Conservation (phyloP, 2,888 invertebrate species). For the Carabus problematicus region DNA sequence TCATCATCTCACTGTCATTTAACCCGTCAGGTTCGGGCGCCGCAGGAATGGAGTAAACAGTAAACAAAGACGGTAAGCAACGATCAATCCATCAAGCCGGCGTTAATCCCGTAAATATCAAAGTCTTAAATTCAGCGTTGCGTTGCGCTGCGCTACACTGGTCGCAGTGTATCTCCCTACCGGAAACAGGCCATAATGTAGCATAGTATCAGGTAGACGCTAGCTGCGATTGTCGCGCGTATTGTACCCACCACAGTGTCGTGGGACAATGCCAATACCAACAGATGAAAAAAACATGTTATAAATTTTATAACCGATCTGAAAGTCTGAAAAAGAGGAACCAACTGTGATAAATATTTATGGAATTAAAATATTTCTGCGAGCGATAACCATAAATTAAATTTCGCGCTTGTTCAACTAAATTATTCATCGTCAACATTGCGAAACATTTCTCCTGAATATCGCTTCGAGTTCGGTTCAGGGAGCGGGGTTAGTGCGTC, state of each 20-base stretch:
- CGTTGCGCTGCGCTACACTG: not conserved
- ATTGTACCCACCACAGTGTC: not conserved
- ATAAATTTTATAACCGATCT: constrained; percentile 17
- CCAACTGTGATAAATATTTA: constrained; percentile 33
- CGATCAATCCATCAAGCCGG: constrained; percentile 35
- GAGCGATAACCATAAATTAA: constrained; percentile 38
- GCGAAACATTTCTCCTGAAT: not conserved
- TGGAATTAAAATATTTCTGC: constrained; percentile 35
- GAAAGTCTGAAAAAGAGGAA: constrained; percentile 16
- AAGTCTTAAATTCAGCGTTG: constrained; percentile 31
- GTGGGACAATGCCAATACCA: constrained; percentile 10
- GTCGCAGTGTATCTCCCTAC: not conserved
- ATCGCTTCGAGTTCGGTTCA: not conserved
- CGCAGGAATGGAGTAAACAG: constrained; percentile 28
- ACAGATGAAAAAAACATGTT: constrained; percentile 19
- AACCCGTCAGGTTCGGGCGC: constrained; percentile 30
- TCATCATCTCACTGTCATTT: constrained; percentile 40
- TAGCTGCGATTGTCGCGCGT: not conserved
- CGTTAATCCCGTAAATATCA: constrained; percentile 40
- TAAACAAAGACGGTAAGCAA: constrained; percentile 32
- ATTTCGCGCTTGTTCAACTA: constrained; percentile 30
- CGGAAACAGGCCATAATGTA: constrained; percentile 16
- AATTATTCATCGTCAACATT: constrained; percentile 23
- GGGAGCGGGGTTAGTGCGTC: too few relatives aligned
- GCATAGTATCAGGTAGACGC: not conserved